Conservation (phyloP, 2,113 vertebrate species). For the Rhea pennata region DNA sequence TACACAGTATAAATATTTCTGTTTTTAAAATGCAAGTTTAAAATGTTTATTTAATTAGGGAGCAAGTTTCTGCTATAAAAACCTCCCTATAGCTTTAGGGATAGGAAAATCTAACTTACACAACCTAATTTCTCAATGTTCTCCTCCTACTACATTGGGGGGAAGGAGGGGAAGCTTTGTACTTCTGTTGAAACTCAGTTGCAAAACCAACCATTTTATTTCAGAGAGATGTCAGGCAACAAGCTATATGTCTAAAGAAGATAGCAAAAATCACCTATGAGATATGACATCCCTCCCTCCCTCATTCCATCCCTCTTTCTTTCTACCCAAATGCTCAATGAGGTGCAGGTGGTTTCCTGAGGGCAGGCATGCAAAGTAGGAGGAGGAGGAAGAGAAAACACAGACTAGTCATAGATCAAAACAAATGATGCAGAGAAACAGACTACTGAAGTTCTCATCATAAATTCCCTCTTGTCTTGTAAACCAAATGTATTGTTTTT, state of each 20-base stretch:
- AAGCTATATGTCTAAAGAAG: not conserved
- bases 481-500: not conserved
- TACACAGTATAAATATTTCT: not conserved
- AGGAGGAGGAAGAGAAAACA: not conserved
- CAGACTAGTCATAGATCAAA: not conserved
- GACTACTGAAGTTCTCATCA: not conserved
- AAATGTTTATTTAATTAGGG: not conserved
- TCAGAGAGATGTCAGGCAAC: not conserved
- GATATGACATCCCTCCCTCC: not conserved
- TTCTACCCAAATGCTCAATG: not conserved
- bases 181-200: not conserved
- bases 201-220: not conserved
- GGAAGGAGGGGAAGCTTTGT: not conserved
- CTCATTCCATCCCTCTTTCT: not conserved
- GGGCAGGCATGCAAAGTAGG: not conserved
- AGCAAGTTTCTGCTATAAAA: not conserved
- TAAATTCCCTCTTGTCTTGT: not conserved
- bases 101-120: not conserved
- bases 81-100: not conserved
- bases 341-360: not conserved
- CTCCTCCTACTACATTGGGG: not conserved
- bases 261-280: not conserved
- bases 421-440: fast-evolving
- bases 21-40: not conserved
- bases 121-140: not conserved